These are phyloP conservation scores for Artemia sp. DNA, from an alignment of 2,888 invertebrate genomes.

Conservation along the genomic window DNA sequence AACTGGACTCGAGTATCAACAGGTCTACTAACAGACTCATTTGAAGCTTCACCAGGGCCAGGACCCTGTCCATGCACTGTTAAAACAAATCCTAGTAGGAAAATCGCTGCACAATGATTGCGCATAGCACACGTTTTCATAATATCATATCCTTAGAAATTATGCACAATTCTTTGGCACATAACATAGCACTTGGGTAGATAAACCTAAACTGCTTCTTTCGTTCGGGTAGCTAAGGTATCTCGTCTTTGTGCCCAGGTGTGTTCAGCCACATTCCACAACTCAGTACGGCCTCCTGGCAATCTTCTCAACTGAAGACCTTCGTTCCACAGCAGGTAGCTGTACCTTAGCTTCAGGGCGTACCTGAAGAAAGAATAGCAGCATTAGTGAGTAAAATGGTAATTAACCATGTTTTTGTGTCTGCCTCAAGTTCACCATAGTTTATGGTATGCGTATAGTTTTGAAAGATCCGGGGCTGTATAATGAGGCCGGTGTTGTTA, in stretches of 20 bases:
- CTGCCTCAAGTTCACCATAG: too few species aligned
- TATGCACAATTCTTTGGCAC: not conserved
- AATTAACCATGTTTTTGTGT: too few species aligned
- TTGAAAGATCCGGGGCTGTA: too few species aligned
- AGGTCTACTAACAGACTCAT: conserved; percentile 36
- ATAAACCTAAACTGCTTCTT: conserved; percentile 10
- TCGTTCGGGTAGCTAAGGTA: conserved; percentile 13
- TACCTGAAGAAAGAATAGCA: not conserved
- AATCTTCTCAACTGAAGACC: conserved; percentile 13
- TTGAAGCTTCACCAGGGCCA: conserved; percentile 26
- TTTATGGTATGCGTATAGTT: too few species aligned
- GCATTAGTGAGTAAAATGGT: too few species aligned
- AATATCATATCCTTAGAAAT: not conserved
- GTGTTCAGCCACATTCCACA: conserved; percentile 16
- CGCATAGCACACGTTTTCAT: not conserved
- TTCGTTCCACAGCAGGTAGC: conserved; percentile 14
- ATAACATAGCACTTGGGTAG: conserved; percentile 15
- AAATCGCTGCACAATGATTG: conserved; percentile 23
- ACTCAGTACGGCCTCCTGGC: conserved; percentile 12
- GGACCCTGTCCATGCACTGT: conserved; percentile 28
- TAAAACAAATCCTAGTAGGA: conserved; percentile 26
- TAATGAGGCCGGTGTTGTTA: too few species aligned
- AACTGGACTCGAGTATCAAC: conserved; percentile 72
- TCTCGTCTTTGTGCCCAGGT: conserved; percentile 14
- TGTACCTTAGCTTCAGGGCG: not conserved